Evolutionary conservation across 2,888 invertebrate genomes (phyloP).

Genomic region (Zygogramma bicolorata): DNA sequence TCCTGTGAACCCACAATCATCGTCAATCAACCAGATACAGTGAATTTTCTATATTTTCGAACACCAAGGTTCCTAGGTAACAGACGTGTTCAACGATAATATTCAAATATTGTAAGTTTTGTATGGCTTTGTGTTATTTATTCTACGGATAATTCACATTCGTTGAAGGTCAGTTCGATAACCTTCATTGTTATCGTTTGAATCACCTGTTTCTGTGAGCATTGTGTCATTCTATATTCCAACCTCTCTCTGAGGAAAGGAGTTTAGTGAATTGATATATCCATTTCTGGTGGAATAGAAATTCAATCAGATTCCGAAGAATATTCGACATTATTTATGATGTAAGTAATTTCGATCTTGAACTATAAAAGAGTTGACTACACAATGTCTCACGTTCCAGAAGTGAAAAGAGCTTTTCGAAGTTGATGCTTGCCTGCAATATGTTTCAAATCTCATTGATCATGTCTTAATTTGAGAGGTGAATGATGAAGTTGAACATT

Average conservation of each 20-base stretch:
- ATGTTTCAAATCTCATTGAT: too few relatives aligned
- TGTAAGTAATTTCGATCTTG: not conserved
- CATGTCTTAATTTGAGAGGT: too few relatives aligned
- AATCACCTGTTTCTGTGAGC: conserved; percentile 31
- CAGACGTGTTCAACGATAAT: conserved; percentile 49
- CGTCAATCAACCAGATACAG: not conserved
- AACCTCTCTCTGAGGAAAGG: conserved; percentile 31
- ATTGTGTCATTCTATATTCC: conserved; percentile 30
- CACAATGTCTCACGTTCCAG: too few relatives aligned
- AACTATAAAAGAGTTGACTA: too few relatives aligned
- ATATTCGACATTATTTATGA: not conserved
- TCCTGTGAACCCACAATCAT: not conserved
- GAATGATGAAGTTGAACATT: too few relatives aligned
- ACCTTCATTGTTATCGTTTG: conserved; percentile 47
- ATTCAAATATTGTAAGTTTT: conserved; percentile 51
- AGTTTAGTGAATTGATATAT: conserved; percentile 22
- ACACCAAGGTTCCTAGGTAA: too few relatives aligned
- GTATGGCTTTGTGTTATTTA: conserved; percentile 49
- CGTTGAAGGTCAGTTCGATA: conserved; percentile 55
- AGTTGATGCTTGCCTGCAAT: too few relatives aligned
- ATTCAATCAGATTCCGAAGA: not conserved
- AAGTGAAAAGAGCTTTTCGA: too few relatives aligned
- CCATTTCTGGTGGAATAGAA: not conserved
- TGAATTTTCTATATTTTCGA: not conserved
- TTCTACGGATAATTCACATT: conserved; percentile 52